Evolutionary conservation across 1,140 invertebrate species (phyloP), one percentile per base, ranked within the genome.

Genomic region (Plutomurus gul): DNA sequence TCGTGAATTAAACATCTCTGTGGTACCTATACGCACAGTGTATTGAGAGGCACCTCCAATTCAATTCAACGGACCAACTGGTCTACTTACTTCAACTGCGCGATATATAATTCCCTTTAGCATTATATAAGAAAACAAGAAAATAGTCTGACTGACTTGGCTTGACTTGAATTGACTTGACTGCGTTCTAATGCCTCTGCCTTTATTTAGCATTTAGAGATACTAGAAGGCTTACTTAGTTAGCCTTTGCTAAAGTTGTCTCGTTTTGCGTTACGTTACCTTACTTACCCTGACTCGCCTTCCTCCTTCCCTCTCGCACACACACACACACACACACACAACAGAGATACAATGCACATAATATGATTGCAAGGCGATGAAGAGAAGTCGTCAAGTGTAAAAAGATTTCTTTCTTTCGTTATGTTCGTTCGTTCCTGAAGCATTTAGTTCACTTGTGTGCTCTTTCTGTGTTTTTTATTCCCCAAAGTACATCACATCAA

Each of bases 241-340:
- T 11, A 56, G 51, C 13, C 25, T 65, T 65, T 65, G 56, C 56
- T 65, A 65, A 65, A 65, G 56, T 65, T 33, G 56, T 65, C 56
- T 65, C 56, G 56, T 65, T 65, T 65, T 65, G 56, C 56, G 56
- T 65, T 65, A n/a, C n/a, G n/a, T n/a, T n/a, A n/a, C n/a, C n/a
- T n/a, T n/a, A n/a, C n/a, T n/a, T n/a, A 65, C 56, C 56, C 36
- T 33, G 56, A 25, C 56, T 65, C 56, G 56, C 56, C 56, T 65
- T 65, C 56, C 27, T 65, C 56, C 56, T 65, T 43, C 39, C n/a
- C 39, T 43, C 10, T 65, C 27, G 13, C 51, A 5, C 27, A 13
- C n/a, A n/a, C n/a, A n/a, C n/a, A n/a, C n/a, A n/a, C n/a, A n/a
- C n/a, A n/a, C n/a, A n/a, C n/a, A n/a, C n/a, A n/a, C n/a, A n/a